phyloP scores from a whole-genome alignment of 37 sponge, comb jelly and placozoan genomes.

The Cliona cf. orientalis region DNA sequence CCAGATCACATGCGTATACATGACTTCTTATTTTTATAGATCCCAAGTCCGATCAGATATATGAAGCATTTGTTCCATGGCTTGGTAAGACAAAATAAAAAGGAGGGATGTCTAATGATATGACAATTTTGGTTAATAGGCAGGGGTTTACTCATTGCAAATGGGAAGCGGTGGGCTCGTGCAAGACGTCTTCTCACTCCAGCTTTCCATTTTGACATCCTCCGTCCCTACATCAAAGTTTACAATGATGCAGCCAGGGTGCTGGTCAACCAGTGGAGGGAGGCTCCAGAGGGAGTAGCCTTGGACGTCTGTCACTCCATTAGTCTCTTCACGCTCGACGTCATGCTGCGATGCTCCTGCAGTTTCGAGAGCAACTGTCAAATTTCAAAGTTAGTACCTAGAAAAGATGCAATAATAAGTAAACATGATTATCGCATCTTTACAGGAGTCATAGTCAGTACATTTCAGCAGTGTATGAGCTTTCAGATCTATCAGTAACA shows the following conservation, averaged over 20 bases:
- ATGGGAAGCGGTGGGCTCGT: conserved; percentile 73
- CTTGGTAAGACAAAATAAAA: conserved; percentile 54
- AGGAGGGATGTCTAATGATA: background rate
- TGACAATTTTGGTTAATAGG: conserved; percentile 30
- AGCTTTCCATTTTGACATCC: conserved; percentile 88
- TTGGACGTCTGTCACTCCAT: conserved; percentile 64
- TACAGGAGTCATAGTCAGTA: conserved; percentile 53
- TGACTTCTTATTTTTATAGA: conserved; percentile 38
- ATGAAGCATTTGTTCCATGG: conserved; percentile 62
- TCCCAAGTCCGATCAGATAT: conserved; percentile 62
- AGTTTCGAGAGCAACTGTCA: conserved; percentile 87
- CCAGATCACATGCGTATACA: no score
- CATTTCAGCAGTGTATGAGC: conserved; percentile 48
- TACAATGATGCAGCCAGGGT: conserved; percentile 38
- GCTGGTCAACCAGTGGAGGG: conserved; percentile 37
- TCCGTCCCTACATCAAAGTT: conserved; percentile 70
- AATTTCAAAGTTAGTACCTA: conserved; percentile 34
- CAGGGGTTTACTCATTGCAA: conserved; percentile 75
- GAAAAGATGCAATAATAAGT: background rate
- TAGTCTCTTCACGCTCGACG: conserved; percentile 84
- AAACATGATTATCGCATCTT: background rate
- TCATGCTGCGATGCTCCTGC: conserved; percentile 85
- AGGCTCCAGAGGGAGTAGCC: conserved; percentile 49
- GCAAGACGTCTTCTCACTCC: conserved; percentile 84
- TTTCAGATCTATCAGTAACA: conserved; percentile 25